These are phyloP conservation scores for Watsonalla binaria DNA, from an alignment of 2,888 invertebrate genomes.

Conservation along the genomic window DNA sequence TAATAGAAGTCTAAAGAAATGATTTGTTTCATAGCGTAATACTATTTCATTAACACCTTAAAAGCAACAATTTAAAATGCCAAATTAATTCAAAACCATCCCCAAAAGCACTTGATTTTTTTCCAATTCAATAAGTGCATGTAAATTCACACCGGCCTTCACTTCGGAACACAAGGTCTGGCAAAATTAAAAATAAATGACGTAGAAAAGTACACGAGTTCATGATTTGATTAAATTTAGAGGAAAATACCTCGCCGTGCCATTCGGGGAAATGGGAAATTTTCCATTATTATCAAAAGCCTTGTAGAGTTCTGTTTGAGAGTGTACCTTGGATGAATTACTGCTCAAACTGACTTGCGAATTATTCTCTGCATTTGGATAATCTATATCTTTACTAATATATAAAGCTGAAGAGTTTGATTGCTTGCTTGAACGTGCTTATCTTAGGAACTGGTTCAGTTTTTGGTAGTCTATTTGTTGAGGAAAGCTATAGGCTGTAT, in stretches of 20 bases:
- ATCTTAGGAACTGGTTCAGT: too few species aligned
- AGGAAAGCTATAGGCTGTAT: too few species aligned
- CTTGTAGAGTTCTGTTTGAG: conserved; percentile 35
- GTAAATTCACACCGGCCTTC: conserved; percentile 15
- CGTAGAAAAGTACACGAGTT: conserved; percentile 63
- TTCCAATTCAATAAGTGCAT: not conserved
- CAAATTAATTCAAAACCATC: too few species aligned
- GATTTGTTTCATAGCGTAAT: too few species aligned
- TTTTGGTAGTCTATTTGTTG: too few species aligned
- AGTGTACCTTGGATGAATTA: not conserved
- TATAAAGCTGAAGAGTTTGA: too few species aligned
- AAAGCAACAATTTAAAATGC: too few species aligned
- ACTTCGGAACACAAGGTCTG: conserved; percentile 14
- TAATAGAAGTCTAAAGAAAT: too few species aligned
- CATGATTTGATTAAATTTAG: conserved; percentile 70
- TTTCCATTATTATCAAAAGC: conserved; percentile 60
- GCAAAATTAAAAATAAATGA: conserved; percentile 72
- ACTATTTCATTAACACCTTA: too few species aligned
- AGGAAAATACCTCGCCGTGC: conserved; percentile 60
- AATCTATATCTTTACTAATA: too few species aligned
- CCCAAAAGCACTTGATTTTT: too few species aligned
- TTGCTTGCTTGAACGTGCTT: too few species aligned
- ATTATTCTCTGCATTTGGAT: conserved; percentile 1
- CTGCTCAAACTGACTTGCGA: conserved; percentile 11
- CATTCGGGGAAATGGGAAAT: conserved; percentile 25